Evolutionary conservation across 2,888 invertebrate species (phyloP), one percentile per base, ranked within the genome.

Genomic region (Magallana nippona): DNA sequence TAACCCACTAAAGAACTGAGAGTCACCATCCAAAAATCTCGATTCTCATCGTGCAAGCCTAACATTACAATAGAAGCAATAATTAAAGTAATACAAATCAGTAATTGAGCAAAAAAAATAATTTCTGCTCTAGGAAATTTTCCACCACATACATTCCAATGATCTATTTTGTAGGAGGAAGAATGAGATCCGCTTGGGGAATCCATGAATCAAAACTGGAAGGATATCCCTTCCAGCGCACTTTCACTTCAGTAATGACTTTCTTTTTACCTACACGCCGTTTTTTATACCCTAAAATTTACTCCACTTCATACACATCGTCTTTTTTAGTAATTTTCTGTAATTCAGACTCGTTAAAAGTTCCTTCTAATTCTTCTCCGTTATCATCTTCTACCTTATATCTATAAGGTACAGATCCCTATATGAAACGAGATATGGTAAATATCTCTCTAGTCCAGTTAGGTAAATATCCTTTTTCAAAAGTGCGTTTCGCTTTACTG

Each of bases 371-470:
- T 27, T 78, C 62, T 78, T 87, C 86, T 15, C 83, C 84, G 27
- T 86, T 63, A 55, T 62, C 56, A 71, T 87, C 87, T n/a, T 78
- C 27, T 8, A 87, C 55, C 17, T 57, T 71, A 22, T 85, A 87
- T 19, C 63, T 78, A 10, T 82, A 22, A 13, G 82, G 84, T 10
- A 22, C 55, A 17, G 71, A 63, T 44, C 78, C 79, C 10, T 63
- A 83, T 0, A 82, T 79, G 63, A 17, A 17, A 27, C 22, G 82
- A 19, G 56, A 17, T 10, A 88, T 56, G 2, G 80, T 85, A 81
- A 88, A 89, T 27, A 86, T 10, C 82, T 88, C 88, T 10, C 32
- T 81, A 8, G 71, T 85, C 88, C 87, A 88, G 13, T 82, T 83
- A 2, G 87, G 84, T 79, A 84, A 58, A 80, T 85, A 88, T 1